These are phyloP conservation scores for Sceloporus undulatus DNA, from an alignment of 2,113 vertebrate species.

Conservation along the genomic window DNA sequence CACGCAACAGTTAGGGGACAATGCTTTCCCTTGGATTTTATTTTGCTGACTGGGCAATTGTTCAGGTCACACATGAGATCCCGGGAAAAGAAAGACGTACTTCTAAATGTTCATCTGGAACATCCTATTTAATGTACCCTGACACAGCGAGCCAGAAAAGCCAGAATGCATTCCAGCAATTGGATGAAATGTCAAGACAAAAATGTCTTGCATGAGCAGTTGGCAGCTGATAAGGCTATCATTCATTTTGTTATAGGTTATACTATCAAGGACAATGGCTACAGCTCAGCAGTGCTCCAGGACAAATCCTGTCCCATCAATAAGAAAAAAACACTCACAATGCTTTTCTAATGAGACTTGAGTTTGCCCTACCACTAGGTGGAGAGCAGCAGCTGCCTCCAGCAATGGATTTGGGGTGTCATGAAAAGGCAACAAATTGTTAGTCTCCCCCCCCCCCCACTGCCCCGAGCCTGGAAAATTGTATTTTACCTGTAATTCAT, in stretches of 20 bases:
- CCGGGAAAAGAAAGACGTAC: neutral
- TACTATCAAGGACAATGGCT: conserved; percentile 25
- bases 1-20: conserved; percentile 2
- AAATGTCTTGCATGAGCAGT: neutral
- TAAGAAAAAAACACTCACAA: conserved; percentile 7
- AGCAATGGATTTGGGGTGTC: too few relatives aligned
- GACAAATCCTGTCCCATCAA: conserved; percentile 41
- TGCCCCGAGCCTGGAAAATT: too few relatives aligned
- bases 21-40: conserved; percentile 12
- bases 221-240: neutral
- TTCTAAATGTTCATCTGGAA: conserved; percentile 6
- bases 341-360: conserved; percentile 53
- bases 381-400: neutral
- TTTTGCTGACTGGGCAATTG: conserved; percentile 42
- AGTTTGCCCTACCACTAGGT: neutral
- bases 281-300: conserved; percentile 41
- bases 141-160: neutral
- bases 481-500: too few relatives aligned
- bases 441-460: too few relatives aligned
- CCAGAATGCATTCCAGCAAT: neutral
- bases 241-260: conserved; percentile 23
- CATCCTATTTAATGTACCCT: conserved; percentile 9
- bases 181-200: neutral
- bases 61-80: neutral
- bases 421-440: neutral